phyloP scores from a whole-genome alignment of 2,888 invertebrate genomes.

The Dicyrtoma fusca region DNA sequence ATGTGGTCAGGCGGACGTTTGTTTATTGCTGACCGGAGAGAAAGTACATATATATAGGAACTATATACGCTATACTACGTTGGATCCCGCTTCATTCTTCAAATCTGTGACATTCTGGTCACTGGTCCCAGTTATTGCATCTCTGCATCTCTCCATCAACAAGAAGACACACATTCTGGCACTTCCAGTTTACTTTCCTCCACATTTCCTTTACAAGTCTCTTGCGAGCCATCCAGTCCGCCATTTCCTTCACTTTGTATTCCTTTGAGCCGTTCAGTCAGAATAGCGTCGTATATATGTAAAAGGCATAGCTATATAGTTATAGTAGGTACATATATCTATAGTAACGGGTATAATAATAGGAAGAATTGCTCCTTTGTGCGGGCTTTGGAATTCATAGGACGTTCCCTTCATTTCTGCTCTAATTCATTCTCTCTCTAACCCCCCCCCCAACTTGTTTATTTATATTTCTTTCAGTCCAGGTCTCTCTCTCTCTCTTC shows the following conservation, averaged over 20 bases:
- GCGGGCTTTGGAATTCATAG: not conserved
- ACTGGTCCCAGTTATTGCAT: too few species aligned
- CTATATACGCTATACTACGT: too few species aligned
- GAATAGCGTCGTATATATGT: not conserved
- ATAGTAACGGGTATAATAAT: too few species aligned
- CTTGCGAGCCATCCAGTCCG: not conserved
- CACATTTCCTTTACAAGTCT: conserved; percentile 1
- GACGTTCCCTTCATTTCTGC: not conserved
- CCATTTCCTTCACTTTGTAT: not conserved
- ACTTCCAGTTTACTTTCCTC: not conserved
- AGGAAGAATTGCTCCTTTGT: too few species aligned
- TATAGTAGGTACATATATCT: too few species aligned
- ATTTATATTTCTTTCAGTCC: too few species aligned
- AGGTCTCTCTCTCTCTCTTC: not conserved
- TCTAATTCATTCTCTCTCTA: not conserved
- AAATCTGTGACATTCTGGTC: too few species aligned
- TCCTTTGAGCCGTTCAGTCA: not conserved
- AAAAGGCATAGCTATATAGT: not conserved
- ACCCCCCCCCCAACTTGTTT: not conserved
- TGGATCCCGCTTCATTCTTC: too few species aligned
- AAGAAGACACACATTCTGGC: too few species aligned
- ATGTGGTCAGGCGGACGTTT: conserved; percentile 3
- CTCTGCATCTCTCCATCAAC: too few species aligned
- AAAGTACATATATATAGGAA: too few species aligned
- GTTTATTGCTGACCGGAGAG: conserved; percentile 25